phyloP scores from a whole-genome alignment of 2,888 invertebrate species.

The Cheilosia impressa region DNA sequence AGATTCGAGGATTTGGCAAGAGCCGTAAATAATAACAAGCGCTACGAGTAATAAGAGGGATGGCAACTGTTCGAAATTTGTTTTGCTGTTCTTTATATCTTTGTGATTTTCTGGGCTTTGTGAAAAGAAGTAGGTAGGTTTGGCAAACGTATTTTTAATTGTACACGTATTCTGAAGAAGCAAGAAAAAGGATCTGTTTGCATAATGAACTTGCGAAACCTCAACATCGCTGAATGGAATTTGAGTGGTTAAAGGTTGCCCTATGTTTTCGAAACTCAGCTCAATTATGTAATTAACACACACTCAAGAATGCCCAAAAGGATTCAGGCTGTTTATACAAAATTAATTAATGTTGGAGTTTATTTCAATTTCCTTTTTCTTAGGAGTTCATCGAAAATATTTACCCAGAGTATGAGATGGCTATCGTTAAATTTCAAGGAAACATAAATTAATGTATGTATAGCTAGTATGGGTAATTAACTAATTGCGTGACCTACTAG shows the following conservation, averaged over 20 bases:
- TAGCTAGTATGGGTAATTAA: neutral
- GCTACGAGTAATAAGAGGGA: conserved; percentile 1
- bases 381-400: neutral
- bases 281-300: neutral
- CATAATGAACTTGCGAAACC: neutral
- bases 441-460: neutral
- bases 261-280: neutral
- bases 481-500: conserved; percentile 2
- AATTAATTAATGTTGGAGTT: conserved; percentile 1
- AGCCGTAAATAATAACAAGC: neutral
- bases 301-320: neutral
- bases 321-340: neutral
- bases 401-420: neutral
- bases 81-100: neutral
- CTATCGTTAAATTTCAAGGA: neutral
- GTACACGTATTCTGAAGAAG: neutral
- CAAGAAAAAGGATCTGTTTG: neutral
- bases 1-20: neutral
- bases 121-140: neutral
- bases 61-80: conserved; percentile 24
- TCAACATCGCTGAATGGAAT: neutral
- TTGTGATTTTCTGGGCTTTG: conserved; percentile 4
- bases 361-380: neutral
- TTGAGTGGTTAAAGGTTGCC: neutral
- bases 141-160: conserved; percentile 24